phyloP scores from a whole-genome alignment of 2,113 vertebrate genomes.

The Megalops atlanticus region DNA sequence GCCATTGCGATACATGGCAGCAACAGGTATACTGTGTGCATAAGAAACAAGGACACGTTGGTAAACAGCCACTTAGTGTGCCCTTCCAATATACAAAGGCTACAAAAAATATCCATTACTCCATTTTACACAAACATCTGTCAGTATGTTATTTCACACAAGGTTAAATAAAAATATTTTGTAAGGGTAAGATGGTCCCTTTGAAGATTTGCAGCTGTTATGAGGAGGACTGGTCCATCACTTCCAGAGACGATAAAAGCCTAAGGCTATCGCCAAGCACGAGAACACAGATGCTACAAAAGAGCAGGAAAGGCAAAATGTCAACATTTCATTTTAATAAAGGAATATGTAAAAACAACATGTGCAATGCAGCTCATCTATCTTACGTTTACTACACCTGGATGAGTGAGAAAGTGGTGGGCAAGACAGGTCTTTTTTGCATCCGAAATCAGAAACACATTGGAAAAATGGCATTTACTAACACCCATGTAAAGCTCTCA shows the following conservation, averaged over 20 bases:
- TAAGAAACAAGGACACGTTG: background rate
- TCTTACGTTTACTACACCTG: background rate
- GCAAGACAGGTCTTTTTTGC: background rate
- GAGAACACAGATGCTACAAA: slow-evolving; percentile 84
- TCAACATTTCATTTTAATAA: background rate
- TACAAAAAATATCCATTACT: background rate
- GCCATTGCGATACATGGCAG: background rate
- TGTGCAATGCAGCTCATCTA: background rate
- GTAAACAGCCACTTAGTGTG: background rate
- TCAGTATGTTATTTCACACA: background rate
- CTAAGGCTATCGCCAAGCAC: slow-evolving; percentile 86
- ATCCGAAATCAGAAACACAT: background rate
- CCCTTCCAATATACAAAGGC: background rate
- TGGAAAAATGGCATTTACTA: background rate
- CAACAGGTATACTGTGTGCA: background rate
- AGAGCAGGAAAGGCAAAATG: slow-evolving; percentile 9
- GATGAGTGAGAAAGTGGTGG: background rate
- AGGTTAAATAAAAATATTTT: background rate
- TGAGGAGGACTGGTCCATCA: slow-evolving; percentile 52
- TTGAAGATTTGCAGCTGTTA: background rate
- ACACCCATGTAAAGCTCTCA: slow-evolving; percentile 57
- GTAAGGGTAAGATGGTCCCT: background rate
- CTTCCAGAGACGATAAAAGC: slow-evolving; percentile 89
- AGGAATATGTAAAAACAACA: background rate
- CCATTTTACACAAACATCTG: background rate